Conservation (phyloP, 2,113 vertebrate species). For the Cebus imitator region DNA sequence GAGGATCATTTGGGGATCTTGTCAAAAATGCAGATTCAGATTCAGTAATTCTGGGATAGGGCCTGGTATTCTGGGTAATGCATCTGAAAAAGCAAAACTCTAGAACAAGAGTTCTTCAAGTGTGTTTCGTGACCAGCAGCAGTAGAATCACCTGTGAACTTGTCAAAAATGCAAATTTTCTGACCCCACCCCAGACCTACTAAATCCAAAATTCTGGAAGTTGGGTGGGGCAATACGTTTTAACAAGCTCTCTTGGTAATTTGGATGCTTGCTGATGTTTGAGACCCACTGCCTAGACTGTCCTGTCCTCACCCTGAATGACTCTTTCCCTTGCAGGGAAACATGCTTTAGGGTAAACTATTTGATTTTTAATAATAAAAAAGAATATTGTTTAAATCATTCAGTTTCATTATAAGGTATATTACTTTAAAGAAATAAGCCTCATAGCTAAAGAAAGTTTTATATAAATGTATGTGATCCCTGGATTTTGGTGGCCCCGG, state of each 20-base stretch:
- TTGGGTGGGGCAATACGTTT: neutral
- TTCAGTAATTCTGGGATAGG: neutral
- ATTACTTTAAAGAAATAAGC: neutral
- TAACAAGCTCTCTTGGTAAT: neutral
- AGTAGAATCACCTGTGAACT: neutral
- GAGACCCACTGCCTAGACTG: neutral
- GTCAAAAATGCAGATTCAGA: neutral
- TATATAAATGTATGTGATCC: neutral
- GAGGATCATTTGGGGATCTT: neutral
- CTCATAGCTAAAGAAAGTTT: neutral
- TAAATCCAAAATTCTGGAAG: neutral
- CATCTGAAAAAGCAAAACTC: neutral
- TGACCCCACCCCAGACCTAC: neutral
- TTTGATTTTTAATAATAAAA: neutral
- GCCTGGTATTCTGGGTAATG: neutral
- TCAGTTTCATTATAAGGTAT: neutral
- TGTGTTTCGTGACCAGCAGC: neutral
- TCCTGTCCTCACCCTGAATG: neutral
- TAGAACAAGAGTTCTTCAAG: neutral
- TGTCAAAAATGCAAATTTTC: neutral
- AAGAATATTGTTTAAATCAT: neutral
- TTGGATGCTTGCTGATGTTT: neutral
- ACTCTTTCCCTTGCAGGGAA: neutral
- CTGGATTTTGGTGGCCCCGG: neutral
- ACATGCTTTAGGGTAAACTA: neutral